phyloP scores from a whole-genome alignment of 2,113 vertebrate species.

The Rhinolophus ferrumequinum region DNA sequence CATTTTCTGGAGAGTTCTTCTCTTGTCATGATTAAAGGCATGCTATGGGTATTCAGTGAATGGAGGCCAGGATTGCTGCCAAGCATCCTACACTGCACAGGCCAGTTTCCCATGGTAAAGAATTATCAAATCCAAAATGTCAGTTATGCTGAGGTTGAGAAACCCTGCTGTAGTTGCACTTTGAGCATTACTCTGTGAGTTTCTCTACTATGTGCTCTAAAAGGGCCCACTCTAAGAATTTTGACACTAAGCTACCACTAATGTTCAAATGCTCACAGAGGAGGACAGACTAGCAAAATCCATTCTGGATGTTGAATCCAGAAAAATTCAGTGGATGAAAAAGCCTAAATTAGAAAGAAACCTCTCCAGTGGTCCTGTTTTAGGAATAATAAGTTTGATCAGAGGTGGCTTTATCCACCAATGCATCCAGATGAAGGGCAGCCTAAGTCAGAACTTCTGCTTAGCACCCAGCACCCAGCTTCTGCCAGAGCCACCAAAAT shows the following conservation, averaged over 20 bases:
- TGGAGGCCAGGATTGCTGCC: background rate
- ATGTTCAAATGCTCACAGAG: background rate
- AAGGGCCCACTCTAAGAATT: background rate
- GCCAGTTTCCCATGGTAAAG: background rate
- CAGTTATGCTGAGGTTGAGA: background rate
- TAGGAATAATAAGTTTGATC: background rate
- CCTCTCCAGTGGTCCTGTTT: background rate
- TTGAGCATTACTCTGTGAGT: background rate
- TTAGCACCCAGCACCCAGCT: background rate
- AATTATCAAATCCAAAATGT: background rate
- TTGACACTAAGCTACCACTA: background rate
- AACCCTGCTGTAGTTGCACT: background rate
- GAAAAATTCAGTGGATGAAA: background rate
- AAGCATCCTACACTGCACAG: background rate
- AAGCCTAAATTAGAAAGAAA: background rate
- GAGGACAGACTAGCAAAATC: constrained; percentile 8
- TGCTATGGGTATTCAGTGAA: background rate
- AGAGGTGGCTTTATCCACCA: background rate
- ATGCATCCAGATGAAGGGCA: background rate
- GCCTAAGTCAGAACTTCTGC: background rate
- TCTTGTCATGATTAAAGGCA: background rate
- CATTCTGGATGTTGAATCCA: background rate
- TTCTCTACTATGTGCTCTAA: background rate
- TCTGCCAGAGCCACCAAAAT: background rate
- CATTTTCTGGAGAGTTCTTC: background rate